Conservation (phyloP, 2,888 invertebrate species). For the Drosophila buzzatii region DNA sequence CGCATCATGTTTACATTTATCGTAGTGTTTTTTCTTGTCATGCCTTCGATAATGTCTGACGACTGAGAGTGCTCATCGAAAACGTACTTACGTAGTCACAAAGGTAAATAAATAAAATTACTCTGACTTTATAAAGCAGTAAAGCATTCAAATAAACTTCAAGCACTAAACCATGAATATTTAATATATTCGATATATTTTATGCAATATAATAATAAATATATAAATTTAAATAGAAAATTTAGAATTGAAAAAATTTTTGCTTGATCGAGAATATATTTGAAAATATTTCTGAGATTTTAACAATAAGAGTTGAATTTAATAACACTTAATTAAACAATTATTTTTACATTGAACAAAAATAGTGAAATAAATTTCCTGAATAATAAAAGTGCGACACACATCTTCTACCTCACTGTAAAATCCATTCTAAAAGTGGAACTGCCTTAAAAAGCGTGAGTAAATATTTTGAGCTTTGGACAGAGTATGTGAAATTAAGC, state of each 20-base stretch:
- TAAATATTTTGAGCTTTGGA: constrained; percentile 20
- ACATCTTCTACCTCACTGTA: neutral
- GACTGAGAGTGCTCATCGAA: constrained; percentile 24
- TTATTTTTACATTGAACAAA: neutral
- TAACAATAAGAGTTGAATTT: neutral
- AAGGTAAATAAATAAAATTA: constrained; percentile 5
- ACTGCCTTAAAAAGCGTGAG: constrained; percentile 5
- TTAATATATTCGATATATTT: too few relatives aligned
- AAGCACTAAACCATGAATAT: too few relatives aligned
- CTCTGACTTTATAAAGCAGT: neutral
- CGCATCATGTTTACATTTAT: constrained; percentile 42
- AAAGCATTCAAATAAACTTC: neutral
- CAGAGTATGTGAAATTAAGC: constrained; percentile 4
- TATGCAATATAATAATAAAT: too few relatives aligned
- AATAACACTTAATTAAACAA: neutral
- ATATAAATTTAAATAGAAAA: too few relatives aligned
- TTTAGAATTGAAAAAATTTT: too few relatives aligned
- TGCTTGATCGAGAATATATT: neutral
- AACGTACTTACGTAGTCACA: neutral
- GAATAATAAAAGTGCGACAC: neutral
- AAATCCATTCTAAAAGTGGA: neutral
- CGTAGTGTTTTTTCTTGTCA: constrained; percentile 25
- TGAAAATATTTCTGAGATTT: neutral
- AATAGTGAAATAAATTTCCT: neutral
- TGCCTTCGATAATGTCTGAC: constrained; percentile 41